Percentiles rank a stretch among this genome's conserved stretches.
Evolutionary conservation across 1,140 invertebrate genomes (phyloP).

Genomic region (Zaprionus kolodkinae): DNA sequence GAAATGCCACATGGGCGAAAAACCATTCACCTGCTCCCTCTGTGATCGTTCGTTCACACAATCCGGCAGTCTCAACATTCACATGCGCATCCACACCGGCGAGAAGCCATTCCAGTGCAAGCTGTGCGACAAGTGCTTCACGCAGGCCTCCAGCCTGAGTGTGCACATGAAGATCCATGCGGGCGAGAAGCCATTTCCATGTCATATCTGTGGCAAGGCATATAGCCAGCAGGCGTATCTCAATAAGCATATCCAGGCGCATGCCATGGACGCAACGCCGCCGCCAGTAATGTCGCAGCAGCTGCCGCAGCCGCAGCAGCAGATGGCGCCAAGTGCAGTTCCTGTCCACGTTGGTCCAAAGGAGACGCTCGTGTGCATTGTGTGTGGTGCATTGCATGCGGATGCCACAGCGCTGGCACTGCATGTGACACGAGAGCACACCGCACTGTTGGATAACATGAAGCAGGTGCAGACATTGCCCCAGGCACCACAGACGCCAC

Average conservation of each 20-base stretch:
- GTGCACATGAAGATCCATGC: conserved; percentile 88
- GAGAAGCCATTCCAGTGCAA: conserved; percentile 86
- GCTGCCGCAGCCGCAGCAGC: not conserved
- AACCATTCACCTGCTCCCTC: conserved; percentile 87
- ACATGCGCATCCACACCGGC: conserved; percentile 90
- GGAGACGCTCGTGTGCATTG: conserved; percentile 76
- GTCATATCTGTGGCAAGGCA: conserved; percentile 78
- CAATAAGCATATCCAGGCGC: conserved; percentile 80
- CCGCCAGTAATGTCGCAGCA: not conserved
- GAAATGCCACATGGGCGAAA: conserved; percentile 86
- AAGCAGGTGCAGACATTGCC: conserved; percentile 40
- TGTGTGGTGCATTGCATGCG: conserved; percentile 74
- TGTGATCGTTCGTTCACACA: conserved; percentile 89
- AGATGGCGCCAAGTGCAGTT: conserved; percentile 16
- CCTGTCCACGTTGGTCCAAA: conserved; percentile 12
- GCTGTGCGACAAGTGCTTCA: conserved; percentile 87
- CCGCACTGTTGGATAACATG: conserved; percentile 71
- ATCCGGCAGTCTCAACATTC: conserved; percentile 89
- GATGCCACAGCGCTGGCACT: conserved; percentile 70
- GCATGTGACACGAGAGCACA: conserved; percentile 76
- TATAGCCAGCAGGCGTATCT: conserved; percentile 84
- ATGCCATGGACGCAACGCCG: conserved; percentile 48
- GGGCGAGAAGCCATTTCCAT: conserved; percentile 81
- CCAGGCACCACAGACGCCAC: not conserved
- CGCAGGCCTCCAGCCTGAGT: conserved; percentile 86